Evolutionary conservation across 2,888 invertebrate species (phyloP), one percentile per base, ranked within the genome.

Genomic region (Ernsta delagoae): DNA sequence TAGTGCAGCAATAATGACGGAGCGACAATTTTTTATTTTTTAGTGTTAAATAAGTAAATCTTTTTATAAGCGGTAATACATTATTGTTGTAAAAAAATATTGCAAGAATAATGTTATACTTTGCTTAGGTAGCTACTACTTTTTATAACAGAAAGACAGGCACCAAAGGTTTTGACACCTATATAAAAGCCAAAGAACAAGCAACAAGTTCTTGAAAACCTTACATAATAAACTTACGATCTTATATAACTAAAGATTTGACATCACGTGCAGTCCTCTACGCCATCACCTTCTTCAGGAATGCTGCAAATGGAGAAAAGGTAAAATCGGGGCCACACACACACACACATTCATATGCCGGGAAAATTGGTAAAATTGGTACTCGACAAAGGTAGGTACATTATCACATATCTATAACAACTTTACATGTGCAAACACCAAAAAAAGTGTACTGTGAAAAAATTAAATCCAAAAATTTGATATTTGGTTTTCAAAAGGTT

Each of bases 271-370:
- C 76, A 76, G 82, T 85, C 88, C 84, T 89, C 88, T 92, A 96
- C 94, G 94, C 95, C 95, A 96, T 95, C 93, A 96, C 94, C 94
- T 96, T 96, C 95, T 96, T 96, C 94, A 96, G 95, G 95, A 96
- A 96, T 93, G 96, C 96, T 96, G 95, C 81, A 95, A 95, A 92
- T 79, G 88, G 81, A 92, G 78, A 89, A 87, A 71, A 72, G 77
- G 84, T 92, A 81, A 90, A 87, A 78, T 81, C 77, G 81, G 88
- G 86, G 75, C 76, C 83, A 89, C 91, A 89, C 91, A 87, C 89
- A 82, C 83, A 75, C 67, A 69, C 65, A 73, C 67, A 36, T 31
- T 45, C 36, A 12, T 43, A 56, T 56, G 60, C 54, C 36, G 39
- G 67, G 54, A 31, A 50, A 4, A 16, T 43, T 24, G 45, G 56